Evolutionary conservation across 2,888 invertebrate genomes (phyloP), one percentile per base, ranked within the genome.

Genomic region (Cephalotes varians): DNA sequence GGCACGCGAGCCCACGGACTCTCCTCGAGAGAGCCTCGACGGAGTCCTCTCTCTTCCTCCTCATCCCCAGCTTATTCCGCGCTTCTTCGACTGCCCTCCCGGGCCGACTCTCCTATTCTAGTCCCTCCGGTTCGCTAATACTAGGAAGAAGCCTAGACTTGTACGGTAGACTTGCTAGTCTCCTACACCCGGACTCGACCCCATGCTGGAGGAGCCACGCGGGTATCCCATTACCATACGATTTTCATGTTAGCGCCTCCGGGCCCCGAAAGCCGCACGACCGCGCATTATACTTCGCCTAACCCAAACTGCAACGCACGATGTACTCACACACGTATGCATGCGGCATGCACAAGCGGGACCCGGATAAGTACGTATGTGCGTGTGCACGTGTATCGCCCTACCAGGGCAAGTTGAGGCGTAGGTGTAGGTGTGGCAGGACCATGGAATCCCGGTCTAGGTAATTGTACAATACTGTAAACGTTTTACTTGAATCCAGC

Each of bases 241-340:
- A 93, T 93, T 93, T 93, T 92, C 92, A 94, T 92, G 93, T 93
- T 93, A 92, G 91, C 93, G 93, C 93, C 94, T 92, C 90, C 92
- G 91, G 93, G 93, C 89, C 89, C 90, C 91, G 76, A 92, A 93
- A 92, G 91, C 92, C 90, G 91, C 92, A 92, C 93, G 93, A 93
- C 89, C 92, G 91, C 90, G 90, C 93, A 93, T 93, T 93, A 92
- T 92, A 90, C 91, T 91, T 90, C 90, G 88, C 87, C 85, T 87
- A 87, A 86, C 85, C 54, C 69, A 31, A 71, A 56, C 56, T 44
- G 44, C 77, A 79, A 83, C 58, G 44, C 72, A 37, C 10, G 65
- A 64, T 49, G 49, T 25, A 62, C 18, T 44, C 44, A 65, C 44
- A 40, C 80, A 64, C 74, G 40, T 40, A 25, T 44, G n/a, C 4